Evolutionary conservation across 2,797 vertebrate species (phyloP), one percentile per base, ranked within the genome.

Genomic region (Phoxinus dragarum): DNA sequence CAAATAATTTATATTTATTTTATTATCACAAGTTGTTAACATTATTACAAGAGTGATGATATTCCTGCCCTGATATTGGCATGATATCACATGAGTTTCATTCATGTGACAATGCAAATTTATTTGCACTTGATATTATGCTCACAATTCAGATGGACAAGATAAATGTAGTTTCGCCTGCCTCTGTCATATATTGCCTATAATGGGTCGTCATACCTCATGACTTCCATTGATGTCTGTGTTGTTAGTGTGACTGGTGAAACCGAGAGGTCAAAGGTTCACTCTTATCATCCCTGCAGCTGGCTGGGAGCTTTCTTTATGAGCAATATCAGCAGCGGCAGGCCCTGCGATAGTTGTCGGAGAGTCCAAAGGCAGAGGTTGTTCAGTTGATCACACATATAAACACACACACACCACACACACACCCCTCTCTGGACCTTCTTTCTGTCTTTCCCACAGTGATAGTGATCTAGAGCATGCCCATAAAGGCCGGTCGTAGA

Each of bases 381-480:
- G 86, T 88, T 88, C 84, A n/a, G 56, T 84, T 79, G 76, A 82
- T 61, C 59, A 34, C 67, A 49, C 69, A 66, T 34, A 59, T n/a
- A 44, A 7, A 52, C 49, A 81, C 52, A 64, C 68, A 68, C 80
- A 68, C 36, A 56, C 49, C n/a, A 54, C 68, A 68, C 80, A 54
- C 82, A 34, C 80, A 68, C 49, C 85, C 66, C 82, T 86, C 82
- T 44, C 88, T 84, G 17, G 80, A 88, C 90, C 86, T 85, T 81
- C 42, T 66, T 76, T 88, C 88, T 90, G 91, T 91, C 93, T 92
- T 96, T 96, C 96, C 95, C 96, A 96, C 95, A 94, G 95, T 96
- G 96, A 96, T 96, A 96, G 94, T 89, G 93, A 96, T 96, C 96
- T 93, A 92, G 91, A 91, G 91, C 80, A 92, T 93, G 92, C 93